Evolutionary conservation across 2,113 vertebrate genomes (phyloP).

Genomic region (Mustela lutreola): DNA sequence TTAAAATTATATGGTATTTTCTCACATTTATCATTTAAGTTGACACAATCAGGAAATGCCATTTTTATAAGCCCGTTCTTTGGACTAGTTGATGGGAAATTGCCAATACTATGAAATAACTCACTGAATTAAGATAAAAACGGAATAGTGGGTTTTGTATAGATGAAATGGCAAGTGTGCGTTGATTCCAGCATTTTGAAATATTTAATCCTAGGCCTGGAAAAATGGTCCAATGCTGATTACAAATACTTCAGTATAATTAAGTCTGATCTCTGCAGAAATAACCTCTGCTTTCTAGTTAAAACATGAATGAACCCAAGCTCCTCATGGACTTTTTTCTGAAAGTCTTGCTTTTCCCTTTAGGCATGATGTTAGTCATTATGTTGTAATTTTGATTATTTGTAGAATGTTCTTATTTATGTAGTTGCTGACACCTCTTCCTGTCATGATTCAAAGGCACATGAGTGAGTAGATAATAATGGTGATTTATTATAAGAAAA

Average conservation of each 20-base stretch:
- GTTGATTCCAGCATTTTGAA: neutral
- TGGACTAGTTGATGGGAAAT: neutral
- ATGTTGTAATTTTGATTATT: constrained; percentile 80
- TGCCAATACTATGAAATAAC: neutral
- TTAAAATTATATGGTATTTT: neutral
- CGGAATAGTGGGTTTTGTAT: neutral
- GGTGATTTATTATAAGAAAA: constrained; percentile 85
- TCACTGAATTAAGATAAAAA: constrained; percentile 13
- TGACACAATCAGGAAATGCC: neutral
- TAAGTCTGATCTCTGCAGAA: constrained; percentile 25
- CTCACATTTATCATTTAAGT: neutral
- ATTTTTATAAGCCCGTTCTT: neutral
- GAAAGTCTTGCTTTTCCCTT: constrained; percentile 80
- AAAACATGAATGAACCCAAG: constrained; percentile 59
- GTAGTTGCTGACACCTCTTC: constrained; percentile 83
- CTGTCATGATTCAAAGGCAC: constrained; percentile 78
- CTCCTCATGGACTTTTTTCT: constrained; percentile 78
- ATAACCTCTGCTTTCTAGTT: constrained; percentile 59
- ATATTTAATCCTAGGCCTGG: neutral
- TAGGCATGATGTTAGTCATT: constrained; percentile 82
- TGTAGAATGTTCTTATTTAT: constrained; percentile 81
- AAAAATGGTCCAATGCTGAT: neutral
- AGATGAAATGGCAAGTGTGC: neutral
- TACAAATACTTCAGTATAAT: neutral
- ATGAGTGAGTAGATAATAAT: constrained; percentile 79